Base-by-base conservation (phyloP, 2,113 vertebrate genomes). In the Caloenas nicobarica region DNA sequence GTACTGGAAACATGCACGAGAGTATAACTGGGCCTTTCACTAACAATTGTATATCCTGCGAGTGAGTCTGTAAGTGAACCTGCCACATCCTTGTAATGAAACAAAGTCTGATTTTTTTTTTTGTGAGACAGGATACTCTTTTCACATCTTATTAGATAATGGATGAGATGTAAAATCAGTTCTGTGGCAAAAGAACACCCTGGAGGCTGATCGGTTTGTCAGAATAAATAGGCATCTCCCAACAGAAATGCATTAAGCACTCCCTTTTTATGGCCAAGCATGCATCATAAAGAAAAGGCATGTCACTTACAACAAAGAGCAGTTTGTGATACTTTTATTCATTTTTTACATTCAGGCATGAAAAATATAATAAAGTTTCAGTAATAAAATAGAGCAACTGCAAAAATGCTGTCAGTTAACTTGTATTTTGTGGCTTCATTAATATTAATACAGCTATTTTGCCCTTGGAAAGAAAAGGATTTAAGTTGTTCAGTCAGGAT, bases 131-230 rank as follows among this genome's bases (percentile, higher is more conserved):
- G 81, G 51, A 81, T 91, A 95, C 51, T 79, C n/a, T 68, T 86
- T 96, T 96, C 96, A 95, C 93, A 91, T 96, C 94, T 95, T 97
- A 95, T 97, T 97, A 97, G 96, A 88, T 93, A 85, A 91, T 62
- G 93, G 97, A 97, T 97, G 97, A 97, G 96, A 97, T 95, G 91
- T 95, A 95, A 97, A 97, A 97, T 96, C 96, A 93, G 97, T 93
- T 97, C 95, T 97, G 90, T 73, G 94, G 98, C 92, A 90, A 88
- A 97, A 88, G 90, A 96, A 95, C 94, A 92, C 95, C 96, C 97
- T 0, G 23, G 95, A 97, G 97, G 96, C 93, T 96, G 97, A 96
- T 97, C 83, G 1, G 89, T 98, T 96, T 97, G 97, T 98, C 97
- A 97, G 94, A 96, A 97, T 96, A 98, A 97, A 97, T 95, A 97